Conservation (phyloP, 2,113 vertebrate genomes). For the Aspiorhynchus laticeps region DNA sequence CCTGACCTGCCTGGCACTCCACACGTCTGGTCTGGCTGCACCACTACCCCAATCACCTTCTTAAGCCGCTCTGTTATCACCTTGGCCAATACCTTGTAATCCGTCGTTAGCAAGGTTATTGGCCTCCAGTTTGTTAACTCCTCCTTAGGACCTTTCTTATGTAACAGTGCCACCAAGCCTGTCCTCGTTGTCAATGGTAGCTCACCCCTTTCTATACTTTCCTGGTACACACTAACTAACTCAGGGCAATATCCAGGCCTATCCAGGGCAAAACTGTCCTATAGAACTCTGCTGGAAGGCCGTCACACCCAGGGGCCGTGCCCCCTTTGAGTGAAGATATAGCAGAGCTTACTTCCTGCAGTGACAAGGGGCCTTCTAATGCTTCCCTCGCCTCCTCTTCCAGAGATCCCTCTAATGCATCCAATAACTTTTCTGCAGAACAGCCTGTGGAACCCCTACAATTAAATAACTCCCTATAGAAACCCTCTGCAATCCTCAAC, state of each 20-base stretch:
- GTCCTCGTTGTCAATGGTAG: background rate
- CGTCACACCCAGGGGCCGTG: background rate
- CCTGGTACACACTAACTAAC: background rate
- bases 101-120: background rate
- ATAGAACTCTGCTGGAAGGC: conserved; percentile 9
- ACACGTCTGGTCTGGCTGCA: background rate
- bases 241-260: background rate
- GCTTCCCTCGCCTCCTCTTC: no score
- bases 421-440: background rate
- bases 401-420: background rate
- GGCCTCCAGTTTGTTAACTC: background rate
- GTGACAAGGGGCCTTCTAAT: background rate
- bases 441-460: background rate
- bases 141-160: background rate
- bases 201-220: background rate
- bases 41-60: background rate
- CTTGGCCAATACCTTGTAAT: conserved; percentile 34
- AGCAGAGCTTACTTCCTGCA: background rate
- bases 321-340: background rate
- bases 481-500: background rate
- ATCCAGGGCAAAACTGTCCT: background rate
- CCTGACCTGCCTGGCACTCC: background rate
- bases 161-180: background rate
- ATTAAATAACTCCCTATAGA: background rate
- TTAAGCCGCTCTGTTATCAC: background rate